Conservation (phyloP, 2,888 invertebrate species). For the Caenorhabditis sp. region DNA sequence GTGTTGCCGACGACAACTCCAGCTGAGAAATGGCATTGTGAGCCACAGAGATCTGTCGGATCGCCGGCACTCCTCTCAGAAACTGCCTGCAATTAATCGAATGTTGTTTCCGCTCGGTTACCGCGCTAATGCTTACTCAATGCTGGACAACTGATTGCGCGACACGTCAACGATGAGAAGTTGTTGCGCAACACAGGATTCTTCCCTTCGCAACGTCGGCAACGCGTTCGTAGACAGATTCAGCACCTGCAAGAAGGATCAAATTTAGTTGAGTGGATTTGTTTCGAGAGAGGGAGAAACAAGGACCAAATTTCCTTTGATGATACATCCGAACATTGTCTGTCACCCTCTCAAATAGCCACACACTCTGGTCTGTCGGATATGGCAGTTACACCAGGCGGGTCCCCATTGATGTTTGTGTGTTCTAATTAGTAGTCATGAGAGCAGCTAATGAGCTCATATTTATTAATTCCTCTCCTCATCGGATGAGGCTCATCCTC, state of each 20-base stretch:
- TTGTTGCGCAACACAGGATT: constrained; percentile 67
- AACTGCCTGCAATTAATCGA: constrained; percentile 54
- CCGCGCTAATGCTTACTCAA: constrained; percentile 50
- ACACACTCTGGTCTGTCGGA: constrained; percentile 5
- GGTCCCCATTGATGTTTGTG: constrained; percentile 10
- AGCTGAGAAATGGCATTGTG: constrained; percentile 61
- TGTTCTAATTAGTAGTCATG: constrained; percentile 46
- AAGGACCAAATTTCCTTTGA: neutral
- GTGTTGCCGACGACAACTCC: constrained; percentile 48
- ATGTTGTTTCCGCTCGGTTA: neutral
- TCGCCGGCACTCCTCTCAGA: constrained; percentile 51
- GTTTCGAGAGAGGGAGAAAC: neutral
- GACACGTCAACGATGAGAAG: constrained; percentile 75
- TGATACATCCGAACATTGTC: constrained; percentile 4
- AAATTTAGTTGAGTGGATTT: neutral
- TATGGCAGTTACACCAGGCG: constrained; percentile 20
- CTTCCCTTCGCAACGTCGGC: constrained; percentile 48
- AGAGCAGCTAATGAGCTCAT: constrained; percentile 53
- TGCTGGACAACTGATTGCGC: constrained; percentile 63
- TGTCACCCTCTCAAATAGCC: constrained; percentile 3
- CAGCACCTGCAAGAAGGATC: constrained; percentile 66
- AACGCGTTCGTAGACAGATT: constrained; percentile 71
- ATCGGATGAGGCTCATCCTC: too few species aligned
- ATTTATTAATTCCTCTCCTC: constrained; percentile 32
- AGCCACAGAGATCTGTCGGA: constrained; percentile 67